Conservation (phyloP, 2,797 vertebrate genomes). For the Cynopterus sphinx region DNA sequence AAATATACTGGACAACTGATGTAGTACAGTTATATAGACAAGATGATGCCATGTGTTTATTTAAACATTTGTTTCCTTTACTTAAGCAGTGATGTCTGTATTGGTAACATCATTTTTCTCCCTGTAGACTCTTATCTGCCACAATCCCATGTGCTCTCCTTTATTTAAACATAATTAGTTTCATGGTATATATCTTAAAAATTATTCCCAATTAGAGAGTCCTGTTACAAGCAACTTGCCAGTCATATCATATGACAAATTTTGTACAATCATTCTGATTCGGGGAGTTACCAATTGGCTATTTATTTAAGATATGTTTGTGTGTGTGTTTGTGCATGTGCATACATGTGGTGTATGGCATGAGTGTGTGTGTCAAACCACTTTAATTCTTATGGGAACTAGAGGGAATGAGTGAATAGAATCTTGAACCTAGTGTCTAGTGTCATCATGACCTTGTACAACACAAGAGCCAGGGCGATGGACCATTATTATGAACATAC, state of each 20-base stretch:
- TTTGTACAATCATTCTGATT: conserved; percentile 5
- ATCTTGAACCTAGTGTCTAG: background rate
- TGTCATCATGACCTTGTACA: background rate
- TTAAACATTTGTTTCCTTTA: conserved; percentile 3
- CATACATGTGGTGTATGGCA: background rate
- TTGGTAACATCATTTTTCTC: background rate
- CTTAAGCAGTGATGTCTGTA: background rate
- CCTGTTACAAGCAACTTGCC: background rate
- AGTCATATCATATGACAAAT: conserved; percentile 1
- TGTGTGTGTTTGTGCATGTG: background rate
- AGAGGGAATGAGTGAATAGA: background rate
- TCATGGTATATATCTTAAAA: background rate
- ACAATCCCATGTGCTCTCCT: background rate
- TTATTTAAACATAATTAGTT: conserved; percentile 31
- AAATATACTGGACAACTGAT: background rate
- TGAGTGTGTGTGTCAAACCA: background rate
- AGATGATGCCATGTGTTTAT: background rate
- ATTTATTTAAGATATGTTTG: background rate
- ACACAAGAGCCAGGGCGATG: background rate
- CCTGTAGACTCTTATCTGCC: background rate
- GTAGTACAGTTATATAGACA: background rate
- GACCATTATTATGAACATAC: background rate
- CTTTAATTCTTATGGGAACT: conserved; percentile 29
- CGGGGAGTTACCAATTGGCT: background rate
- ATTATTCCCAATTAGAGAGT: background rate